Evolutionary conservation across 1,140 invertebrate genomes (phyloP), one percentile per base, ranked within the genome.

Genomic region (Heliconius nattereri): DNA sequence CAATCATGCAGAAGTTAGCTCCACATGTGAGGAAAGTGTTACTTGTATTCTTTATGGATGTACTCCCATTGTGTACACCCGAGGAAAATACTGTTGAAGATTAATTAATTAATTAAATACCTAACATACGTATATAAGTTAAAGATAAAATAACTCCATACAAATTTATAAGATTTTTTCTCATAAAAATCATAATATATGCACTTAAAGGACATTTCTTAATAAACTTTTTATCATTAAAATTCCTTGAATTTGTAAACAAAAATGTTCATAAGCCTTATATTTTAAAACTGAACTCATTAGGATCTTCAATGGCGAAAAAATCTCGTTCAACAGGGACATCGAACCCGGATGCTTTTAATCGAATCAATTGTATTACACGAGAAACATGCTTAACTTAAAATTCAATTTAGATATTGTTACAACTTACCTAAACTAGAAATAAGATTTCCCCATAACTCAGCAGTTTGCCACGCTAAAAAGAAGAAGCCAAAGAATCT

Each of bases 401-500:
- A 60, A 70, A 8, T 26, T 76, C 26, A 76, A 76, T 37, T 26
- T 16, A 66, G 60, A 66, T 13, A 5, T 66, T 29, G 26, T 76
- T 29, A 70, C 7, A 70, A 91, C 96, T 96, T 91, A 98, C 97
- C 97, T 84, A 98, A 95, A 74, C 98, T 99, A n/a, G 98, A 99
- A 85, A 99, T 98, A 49, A 99, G 95, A 95, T 99, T 99, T 88
- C 98, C 98, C 98, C 98, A 98, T 11, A 99, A 96, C 93, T 98
- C 98, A 78, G 98, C 98, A 0, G 98, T 98, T 90, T 99, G 99
- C 96, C 99, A 99, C 78, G 98, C 97, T 81, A 99, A 96, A 95
- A 99, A 99, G 96, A 99, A 99, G 95, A 99, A 98, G 32, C 99
- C 99, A 93, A 99, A 99, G 96, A 99, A 99, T 84, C 98, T 94